A percentile compares a stretch with the other conserved stretches of the same genome.
Evolutionary conservation across 2,888 invertebrate genomes (phyloP).

Genomic region (Ischnus inquisitorius): DNA sequence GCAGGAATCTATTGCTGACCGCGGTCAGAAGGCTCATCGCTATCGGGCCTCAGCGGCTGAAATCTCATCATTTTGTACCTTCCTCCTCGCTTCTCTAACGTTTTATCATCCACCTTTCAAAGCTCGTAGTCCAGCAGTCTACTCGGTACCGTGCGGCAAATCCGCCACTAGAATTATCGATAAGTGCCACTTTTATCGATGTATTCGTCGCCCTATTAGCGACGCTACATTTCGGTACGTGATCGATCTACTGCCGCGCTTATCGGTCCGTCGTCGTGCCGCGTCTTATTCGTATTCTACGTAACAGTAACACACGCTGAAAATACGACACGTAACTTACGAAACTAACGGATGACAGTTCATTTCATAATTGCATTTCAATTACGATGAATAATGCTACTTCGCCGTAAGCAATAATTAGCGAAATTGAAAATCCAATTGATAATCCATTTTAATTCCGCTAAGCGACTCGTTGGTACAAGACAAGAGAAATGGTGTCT

Average conservation of each 20-base stretch:
- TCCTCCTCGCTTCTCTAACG: conserved; percentile 37
- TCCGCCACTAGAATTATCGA: conserved; percentile 42
- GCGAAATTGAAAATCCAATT: too few relatives aligned
- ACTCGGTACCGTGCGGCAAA: conserved; percentile 42
- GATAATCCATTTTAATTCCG: too few relatives aligned
- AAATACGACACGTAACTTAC: background rate
- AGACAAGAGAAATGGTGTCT: too few relatives aligned
- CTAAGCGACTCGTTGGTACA: too few relatives aligned
- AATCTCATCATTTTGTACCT: conserved; percentile 64
- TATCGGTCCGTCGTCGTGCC: conserved; percentile 46
- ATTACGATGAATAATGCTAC: too few relatives aligned
- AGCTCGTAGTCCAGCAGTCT: background rate
- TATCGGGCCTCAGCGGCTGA: conserved; percentile 43
- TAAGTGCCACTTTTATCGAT: conserved; percentile 62
- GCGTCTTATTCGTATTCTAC: background rate
- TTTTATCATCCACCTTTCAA: background rate
- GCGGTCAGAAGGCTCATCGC: conserved; percentile 60
- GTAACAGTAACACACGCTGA: background rate
- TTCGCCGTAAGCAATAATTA: too few relatives aligned
- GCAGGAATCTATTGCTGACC: conserved; percentile 36
- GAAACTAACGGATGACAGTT: background rate
- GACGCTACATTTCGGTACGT: conserved; percentile 64
- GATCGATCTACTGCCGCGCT: conserved; percentile 63
- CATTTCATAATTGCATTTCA: background rate
- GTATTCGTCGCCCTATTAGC: conserved; percentile 55